Conservation (phyloP, 2,888 invertebrate species). For the Nomada fabriciana region DNA sequence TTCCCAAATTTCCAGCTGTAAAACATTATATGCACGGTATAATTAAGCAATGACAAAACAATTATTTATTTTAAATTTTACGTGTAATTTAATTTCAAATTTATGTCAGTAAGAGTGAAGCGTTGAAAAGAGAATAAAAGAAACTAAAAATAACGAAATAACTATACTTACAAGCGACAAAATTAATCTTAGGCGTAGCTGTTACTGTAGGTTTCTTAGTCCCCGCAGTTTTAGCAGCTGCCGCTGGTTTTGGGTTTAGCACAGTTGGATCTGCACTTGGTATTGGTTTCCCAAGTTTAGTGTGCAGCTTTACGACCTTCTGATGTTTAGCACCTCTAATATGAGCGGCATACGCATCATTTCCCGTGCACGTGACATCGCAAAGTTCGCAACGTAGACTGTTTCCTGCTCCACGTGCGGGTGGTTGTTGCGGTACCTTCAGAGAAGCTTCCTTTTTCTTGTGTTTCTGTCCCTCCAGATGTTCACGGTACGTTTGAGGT, state of each 20-base stretch:
- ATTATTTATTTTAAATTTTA: no score
- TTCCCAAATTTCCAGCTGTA: conserved; percentile 88
- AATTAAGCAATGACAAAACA: background rate
- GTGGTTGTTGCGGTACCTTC: conserved; percentile 87
- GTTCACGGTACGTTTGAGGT: conserved; percentile 97
- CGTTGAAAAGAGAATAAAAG: background rate
- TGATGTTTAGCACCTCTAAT: conserved; percentile 99
- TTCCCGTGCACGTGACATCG: conserved; percentile 99
- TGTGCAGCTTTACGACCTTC: conserved; percentile 98
- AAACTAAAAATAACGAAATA: background rate
- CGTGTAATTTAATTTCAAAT: background rate
- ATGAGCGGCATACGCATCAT: conserved; percentile 99
- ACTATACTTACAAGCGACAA: conserved; percentile 88
- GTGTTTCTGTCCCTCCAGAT: conserved; percentile 99
- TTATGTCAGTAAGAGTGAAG: background rate
- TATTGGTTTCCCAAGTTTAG: conserved; percentile 98
- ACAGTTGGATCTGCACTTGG: conserved; percentile 98
- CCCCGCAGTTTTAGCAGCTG: conserved; percentile 80
- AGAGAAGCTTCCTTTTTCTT: conserved; percentile 98
- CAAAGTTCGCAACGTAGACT: conserved; percentile 98
- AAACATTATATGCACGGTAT: background rate
- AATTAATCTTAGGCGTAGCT: conserved; percentile 92
- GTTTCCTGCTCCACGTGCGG: conserved; percentile 87
- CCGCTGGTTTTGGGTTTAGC: conserved; percentile 85
- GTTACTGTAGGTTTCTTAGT: conserved; percentile 84